These are phyloP conservation scores for Hydrolagus colliei DNA, from an alignment of 2,797 vertebrate species.

Conservation along the genomic window DNA sequence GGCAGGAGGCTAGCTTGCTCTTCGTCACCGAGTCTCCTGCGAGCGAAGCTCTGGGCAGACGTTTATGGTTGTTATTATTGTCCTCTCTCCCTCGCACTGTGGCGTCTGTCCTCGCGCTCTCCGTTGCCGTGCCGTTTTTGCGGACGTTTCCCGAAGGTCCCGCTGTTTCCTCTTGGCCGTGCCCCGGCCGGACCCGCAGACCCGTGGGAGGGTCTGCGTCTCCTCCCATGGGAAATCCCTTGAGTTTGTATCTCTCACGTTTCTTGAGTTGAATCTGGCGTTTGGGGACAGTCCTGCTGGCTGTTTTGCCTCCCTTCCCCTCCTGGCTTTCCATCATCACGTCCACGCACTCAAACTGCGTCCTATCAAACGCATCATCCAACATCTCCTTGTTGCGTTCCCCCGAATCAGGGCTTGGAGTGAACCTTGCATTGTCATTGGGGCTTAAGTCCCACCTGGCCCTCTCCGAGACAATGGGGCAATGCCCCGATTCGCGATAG, in stretches of 20 bases:
- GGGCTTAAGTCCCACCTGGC: constrained; percentile 45
- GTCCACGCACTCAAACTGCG: constrained; percentile 77
- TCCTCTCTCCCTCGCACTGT: constrained; percentile 40
- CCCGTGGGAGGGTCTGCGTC: not conserved
- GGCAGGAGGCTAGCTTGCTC: constrained; percentile 71
- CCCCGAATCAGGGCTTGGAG: constrained; percentile 33
- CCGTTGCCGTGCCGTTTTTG: constrained; percentile 32
- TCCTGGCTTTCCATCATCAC: constrained; percentile 71
- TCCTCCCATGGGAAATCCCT: constrained; percentile 38
- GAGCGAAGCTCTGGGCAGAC: constrained; percentile 70
- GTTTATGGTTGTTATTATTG: constrained; percentile 48
- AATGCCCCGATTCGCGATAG: constrained; percentile 58
- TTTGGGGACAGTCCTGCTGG: constrained; percentile 82
- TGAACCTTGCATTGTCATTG: constrained; percentile 36
- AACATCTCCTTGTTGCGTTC: constrained; percentile 50
- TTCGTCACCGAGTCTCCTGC: constrained; percentile 65
- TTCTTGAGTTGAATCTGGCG: constrained; percentile 85
- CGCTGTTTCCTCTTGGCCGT: not conserved
- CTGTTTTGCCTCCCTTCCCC: constrained; percentile 50
- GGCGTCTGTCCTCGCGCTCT: constrained; percentile 42
- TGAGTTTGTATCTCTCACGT: constrained; percentile 55
- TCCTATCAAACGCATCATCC: constrained; percentile 56
- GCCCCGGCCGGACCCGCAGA: not conserved
- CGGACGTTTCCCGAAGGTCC: not conserved
- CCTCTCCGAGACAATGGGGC: constrained; percentile 51